phyloP scores from a whole-genome alignment of 2,888 invertebrate species.

The Ichneumoninae sp. region DNA sequence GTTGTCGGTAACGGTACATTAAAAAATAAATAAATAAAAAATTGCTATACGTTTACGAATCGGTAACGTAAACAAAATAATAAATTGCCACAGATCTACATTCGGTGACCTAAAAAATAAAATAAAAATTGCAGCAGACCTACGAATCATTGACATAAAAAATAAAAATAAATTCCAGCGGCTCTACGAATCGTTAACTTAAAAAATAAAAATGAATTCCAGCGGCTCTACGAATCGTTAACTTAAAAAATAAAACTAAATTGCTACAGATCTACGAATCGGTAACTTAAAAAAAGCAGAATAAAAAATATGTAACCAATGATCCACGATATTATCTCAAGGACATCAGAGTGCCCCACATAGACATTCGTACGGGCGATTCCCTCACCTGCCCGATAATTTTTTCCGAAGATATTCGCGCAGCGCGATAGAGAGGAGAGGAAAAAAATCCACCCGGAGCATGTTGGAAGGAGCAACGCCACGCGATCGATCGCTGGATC shows the following conservation, averaged over 20 bases:
- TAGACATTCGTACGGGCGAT: background rate
- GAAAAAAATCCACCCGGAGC: background rate
- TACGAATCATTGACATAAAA: too few species aligned
- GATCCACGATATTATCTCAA: slow-evolving; percentile 29
- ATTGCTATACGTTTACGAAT: too few species aligned
- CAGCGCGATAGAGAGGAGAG: background rate
- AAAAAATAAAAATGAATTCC: background rate
- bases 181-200: background rate
- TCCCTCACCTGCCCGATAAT: background rate
- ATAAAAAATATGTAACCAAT: background rate
- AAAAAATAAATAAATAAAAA: too few species aligned
- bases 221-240: background rate
- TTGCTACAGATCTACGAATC: background rate
- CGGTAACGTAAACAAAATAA: too few species aligned
- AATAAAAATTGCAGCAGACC: too few species aligned
- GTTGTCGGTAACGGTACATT: too few species aligned
- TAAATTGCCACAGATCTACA: background rate
- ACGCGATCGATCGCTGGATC: slow-evolving; percentile 59
- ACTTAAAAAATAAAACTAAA: background rate
- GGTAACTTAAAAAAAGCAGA: background rate
- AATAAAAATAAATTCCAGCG: background rate
- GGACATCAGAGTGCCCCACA: background rate
- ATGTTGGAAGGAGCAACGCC: slow-evolving; percentile 17
- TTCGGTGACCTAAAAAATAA: background rate
- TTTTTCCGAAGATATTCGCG: background rate